Base-by-base conservation (phyloP, 2,113 vertebrate species). In the Ornithorhynchus anatinus region DNA sequence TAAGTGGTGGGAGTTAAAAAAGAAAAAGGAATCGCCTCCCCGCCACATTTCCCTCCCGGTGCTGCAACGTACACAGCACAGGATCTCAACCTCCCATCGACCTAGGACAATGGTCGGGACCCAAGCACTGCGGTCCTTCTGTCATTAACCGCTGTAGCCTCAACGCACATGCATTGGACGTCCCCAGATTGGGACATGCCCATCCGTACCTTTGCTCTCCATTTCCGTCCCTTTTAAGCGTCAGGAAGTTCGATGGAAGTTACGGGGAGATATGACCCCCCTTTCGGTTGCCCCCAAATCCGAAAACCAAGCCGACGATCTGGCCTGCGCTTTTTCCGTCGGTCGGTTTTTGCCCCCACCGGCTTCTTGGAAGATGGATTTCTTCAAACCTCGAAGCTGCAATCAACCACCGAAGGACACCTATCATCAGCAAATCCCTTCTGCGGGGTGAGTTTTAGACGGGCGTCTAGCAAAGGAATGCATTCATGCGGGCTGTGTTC, bases 141-240 rank as follows among this genome's bases (percentile, higher is more conserved):
- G 59, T 75, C 4, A 60, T 81, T 63, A 52, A 76, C 77, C 53
- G 75, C 82, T 61, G 76, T 37, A 60, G 59, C 75, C 53, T 62
- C 63, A 25, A 67, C 39, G 59, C 80, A 81, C 79, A 81, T 31
- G 67, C 75, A 67, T 29, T 23, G 45, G 43, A 68, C 79, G 71
- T 64, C 75, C 56, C 65, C 67, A 47, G 33, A 45, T 53, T 52
- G 75, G 32, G 81, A 27, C 54, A 53, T 50, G 19, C 60, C 72
- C 94, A 87, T n/a, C n/a, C n/a, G n/a, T 92, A 92, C 92, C 92
- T 94, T 95, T 95, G 89, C 91, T 92, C 86, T 95, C 95, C 95
- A 95, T 95, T 76, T 88, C 91, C 66, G 90, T 80, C 71, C 84
- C 79, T 84, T 76, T 72, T 50, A 80, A 88, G 85, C 78, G 86